A percentile compares a stretch with the other conserved stretches of the same genome.
phyloP scores from a whole-genome alignment of 2,888 invertebrate species.

The Chydorus sphaericus region DNA sequence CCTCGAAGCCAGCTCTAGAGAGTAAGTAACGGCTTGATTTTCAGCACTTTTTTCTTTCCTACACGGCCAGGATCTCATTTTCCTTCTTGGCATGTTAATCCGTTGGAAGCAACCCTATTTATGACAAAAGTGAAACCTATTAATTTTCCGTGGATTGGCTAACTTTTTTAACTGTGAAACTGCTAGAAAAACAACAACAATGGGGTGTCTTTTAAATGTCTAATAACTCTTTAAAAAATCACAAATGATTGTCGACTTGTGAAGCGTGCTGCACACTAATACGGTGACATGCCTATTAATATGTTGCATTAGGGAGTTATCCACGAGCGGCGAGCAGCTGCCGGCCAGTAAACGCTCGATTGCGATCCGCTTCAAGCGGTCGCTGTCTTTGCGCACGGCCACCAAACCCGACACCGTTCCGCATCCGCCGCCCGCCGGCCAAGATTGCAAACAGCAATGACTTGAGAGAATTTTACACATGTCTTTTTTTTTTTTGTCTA shows the following conservation, averaged over 20 bases:
- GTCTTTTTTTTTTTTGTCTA: not conserved
- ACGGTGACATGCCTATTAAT: not conserved
- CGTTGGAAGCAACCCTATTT: too few species aligned
- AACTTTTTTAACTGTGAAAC: too few species aligned
- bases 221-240: too few species aligned
- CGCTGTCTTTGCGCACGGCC: slow-evolving; percentile 10
- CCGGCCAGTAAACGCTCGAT: not conserved
- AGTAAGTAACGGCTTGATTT: slow-evolving; percentile 39
- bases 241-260: too few species aligned
- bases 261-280: too few species aligned
- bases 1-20: slow-evolving; percentile 77
- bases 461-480: slow-evolving; percentile 1
- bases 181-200: not conserved
- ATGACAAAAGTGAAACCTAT: too few species aligned
- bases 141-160: too few species aligned
- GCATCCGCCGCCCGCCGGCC: slow-evolving; percentile 1
- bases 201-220: too few species aligned
- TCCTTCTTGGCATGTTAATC: too few species aligned
- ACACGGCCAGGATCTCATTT: not conserved
- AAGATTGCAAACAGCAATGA: slow-evolving; percentile 16
- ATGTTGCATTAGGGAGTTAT: not conserved
- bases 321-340: not conserved
- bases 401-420: slow-evolving; percentile 8
- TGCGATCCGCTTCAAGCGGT: slow-evolving; percentile 7
- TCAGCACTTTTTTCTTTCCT: not conserved